Conservation (phyloP, 2,113 vertebrate genomes). For the Pyxicephalus adspersus region DNA sequence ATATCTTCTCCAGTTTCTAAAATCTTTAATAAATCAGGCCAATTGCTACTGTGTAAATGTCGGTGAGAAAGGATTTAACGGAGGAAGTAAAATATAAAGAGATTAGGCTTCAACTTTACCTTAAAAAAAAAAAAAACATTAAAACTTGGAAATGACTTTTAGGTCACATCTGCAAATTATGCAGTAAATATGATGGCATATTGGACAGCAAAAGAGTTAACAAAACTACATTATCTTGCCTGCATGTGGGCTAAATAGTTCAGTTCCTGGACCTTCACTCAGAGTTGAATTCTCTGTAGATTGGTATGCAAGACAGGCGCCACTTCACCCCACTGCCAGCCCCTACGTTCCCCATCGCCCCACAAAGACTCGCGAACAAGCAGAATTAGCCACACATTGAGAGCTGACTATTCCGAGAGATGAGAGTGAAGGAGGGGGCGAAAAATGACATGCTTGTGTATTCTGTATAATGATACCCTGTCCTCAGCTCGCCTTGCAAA, state of each 20-base stretch:
- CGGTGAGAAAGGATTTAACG: too few species aligned
- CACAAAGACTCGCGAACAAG: conserved; percentile 35
- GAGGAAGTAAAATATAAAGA: too few species aligned
- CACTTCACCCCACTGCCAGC: conserved; percentile 46
- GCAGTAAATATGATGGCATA: not conserved
- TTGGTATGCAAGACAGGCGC: conserved; percentile 54
- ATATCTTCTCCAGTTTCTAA: too few species aligned
- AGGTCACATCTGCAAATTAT: too few species aligned
- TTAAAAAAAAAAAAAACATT: too few species aligned
- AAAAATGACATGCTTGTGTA: conserved; percentile 8
- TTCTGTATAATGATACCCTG: conserved; percentile 14
- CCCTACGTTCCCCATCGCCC: conserved; percentile 39
- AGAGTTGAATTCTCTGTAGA: conserved; percentile 11
- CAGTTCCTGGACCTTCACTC: not conserved
- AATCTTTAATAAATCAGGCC: too few species aligned
- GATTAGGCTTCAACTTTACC: too few species aligned
- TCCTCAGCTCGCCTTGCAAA: conserved; percentile 30
- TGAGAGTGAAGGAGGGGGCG: not conserved
- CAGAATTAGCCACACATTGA: conserved; percentile 11
- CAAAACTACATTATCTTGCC: not conserved
- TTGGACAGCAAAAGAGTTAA: conserved; percentile 3
- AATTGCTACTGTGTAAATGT: too few species aligned
- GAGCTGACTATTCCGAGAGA: conserved; percentile 19
- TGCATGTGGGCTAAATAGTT: not conserved
- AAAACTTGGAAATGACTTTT: too few species aligned